Evolutionary conservation across 1,140 invertebrate genomes (phyloP), one percentile per base, ranked within the genome.

Genomic region (Pseudomyrmex pallidus): DNA sequence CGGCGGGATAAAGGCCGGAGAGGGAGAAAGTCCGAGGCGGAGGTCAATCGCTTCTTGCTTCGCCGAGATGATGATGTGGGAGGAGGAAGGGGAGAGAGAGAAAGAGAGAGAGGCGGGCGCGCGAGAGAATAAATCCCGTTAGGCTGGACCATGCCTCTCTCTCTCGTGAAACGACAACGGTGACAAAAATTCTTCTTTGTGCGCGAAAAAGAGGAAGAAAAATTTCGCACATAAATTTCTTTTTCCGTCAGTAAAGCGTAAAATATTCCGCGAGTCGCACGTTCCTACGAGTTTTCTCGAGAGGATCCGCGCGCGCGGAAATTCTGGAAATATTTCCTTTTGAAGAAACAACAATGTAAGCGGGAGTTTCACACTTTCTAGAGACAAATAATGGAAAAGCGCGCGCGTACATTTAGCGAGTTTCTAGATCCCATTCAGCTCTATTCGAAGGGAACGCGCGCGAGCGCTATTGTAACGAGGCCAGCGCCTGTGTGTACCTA

Each of bases 1-100:
- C 52, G 66, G 62, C 54, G 72, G 73, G 54, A 70, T 35, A 78
- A 67, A 83, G 56, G 62, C n/a, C 17, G 86, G 59, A 73, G 83
- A 67, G 87, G 78, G 80, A 89, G 87, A 89, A 83, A 88, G 87
- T 88, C 74, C 66, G 74, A 74, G 80, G 61, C 83, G 52, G 87
- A 88, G 87, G 76, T 87, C 86, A 85, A 74, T 83, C 74, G 85
- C 85, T 87, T 72, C 86, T 84, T 15, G 50, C 25, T 25, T 54
- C 59, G 72, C 50, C 35, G 35, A 35, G 35, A 35, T 35, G 35
- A 35, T 35, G 57, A 87, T 48, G 72, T 35, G 61, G 83, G 61
- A 35, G 25, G 59, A 10, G 20, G 17, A 35, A 22, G 22, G 9
- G 54, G 70, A 52, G 15, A 22, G 22, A 1, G 1, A 25, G 25